Evolutionary conservation across 2,113 vertebrate genomes (phyloP).

Genomic region (Entelurus aequoreus): DNA sequence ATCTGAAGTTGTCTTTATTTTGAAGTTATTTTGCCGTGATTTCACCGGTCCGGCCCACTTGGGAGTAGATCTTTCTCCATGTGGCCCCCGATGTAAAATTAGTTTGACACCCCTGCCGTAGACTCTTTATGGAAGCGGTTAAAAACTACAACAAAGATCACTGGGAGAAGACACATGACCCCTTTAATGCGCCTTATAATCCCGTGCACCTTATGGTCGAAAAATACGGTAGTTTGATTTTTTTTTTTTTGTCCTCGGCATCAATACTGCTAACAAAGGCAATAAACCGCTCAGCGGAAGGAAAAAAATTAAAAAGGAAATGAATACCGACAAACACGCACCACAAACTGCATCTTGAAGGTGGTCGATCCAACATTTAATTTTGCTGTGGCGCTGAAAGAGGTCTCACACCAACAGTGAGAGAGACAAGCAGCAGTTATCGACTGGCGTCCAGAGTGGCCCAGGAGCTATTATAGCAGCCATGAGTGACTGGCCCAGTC

Average conservation of each 20-base stretch:
- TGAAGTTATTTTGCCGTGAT: too few species aligned
- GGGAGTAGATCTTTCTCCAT: too few species aligned
- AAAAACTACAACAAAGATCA: too few species aligned
- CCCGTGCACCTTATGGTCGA: too few species aligned
- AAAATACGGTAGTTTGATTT: not conserved
- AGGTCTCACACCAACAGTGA: constrained; percentile 47
- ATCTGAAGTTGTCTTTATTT: too few species aligned
- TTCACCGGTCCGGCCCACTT: too few species aligned
- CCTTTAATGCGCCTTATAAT: too few species aligned
- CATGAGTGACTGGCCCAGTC: constrained; percentile 62
- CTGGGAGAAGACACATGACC: too few species aligned
- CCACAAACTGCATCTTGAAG: constrained; percentile 44
- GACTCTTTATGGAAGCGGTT: too few species aligned
- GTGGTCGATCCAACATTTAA: constrained; percentile 67
- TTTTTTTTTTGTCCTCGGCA: not conserved
- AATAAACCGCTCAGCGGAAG: not conserved
- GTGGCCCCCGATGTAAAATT: too few species aligned
- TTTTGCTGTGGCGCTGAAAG: constrained; percentile 65
- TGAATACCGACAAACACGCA: not conserved
- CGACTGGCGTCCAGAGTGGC: constrained; percentile 54
- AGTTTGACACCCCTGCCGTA: too few species aligned
- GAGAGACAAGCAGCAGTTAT: constrained; percentile 61
- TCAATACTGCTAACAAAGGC: not conserved
- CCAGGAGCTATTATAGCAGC: constrained; percentile 60
- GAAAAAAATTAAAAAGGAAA: not conserved